A percentile compares a stretch with the other conserved stretches of the same genome.
Evolutionary conservation across 2,888 invertebrate species (phyloP).

Genomic region (Nudaria mundana): DNA sequence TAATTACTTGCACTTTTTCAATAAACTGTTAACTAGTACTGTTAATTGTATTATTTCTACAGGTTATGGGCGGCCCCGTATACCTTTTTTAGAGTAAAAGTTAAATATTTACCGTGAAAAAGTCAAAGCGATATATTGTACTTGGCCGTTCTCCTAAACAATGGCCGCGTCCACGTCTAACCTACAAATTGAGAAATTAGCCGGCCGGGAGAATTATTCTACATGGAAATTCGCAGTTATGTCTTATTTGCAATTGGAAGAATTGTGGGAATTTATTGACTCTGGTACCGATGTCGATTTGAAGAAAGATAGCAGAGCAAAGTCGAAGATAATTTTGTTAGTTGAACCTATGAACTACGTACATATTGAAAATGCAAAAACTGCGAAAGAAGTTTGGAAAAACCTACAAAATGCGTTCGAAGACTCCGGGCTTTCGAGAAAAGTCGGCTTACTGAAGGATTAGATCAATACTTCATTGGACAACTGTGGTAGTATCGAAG

Average conservation of each 20-base stretch:
- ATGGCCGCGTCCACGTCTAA: no score
- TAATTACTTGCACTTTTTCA: no score
- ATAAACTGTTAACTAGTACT: no score
- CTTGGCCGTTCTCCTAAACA: no score
- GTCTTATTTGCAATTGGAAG: background rate
- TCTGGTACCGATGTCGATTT: background rate
- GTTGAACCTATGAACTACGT: constrained; percentile 4
- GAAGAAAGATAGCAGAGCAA: background rate
- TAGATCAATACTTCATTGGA: background rate
- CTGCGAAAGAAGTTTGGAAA: background rate
- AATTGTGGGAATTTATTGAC: no score
- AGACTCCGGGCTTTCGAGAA: background rate
- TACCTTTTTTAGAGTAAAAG: background rate
- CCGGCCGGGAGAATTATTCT: background rate
- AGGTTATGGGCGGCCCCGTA: background rate
- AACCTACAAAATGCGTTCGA: background rate
- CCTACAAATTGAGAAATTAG: background rate
- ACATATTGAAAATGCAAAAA: background rate
- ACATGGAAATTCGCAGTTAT: background rate
- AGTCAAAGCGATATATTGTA: no score
- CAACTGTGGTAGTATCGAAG: background rate
- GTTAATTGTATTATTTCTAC: no score
- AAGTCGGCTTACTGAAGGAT: no score
- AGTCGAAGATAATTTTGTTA: constrained; percentile 1
- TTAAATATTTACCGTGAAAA: background rate